Conservation (phyloP, 2,797 vertebrate species). For the Anguilla marmorata region DNA sequence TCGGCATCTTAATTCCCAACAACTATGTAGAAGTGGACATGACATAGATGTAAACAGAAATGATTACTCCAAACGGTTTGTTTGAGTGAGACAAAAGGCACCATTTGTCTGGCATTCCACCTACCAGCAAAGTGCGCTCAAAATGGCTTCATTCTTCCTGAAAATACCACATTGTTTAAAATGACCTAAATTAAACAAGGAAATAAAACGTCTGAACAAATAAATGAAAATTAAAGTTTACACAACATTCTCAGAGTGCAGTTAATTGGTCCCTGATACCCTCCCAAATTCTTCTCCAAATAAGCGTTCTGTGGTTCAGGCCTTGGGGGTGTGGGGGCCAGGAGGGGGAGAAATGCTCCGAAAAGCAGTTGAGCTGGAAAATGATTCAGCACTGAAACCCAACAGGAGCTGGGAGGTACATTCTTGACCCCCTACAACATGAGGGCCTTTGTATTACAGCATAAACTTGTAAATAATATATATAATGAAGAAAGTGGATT, state of each 20-base stretch:
- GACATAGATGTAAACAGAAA: slow-evolving; percentile 25
- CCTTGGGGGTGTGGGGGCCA: neutral
- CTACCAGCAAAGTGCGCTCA: slow-evolving; percentile 34
- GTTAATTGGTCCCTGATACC: slow-evolving; percentile 34
- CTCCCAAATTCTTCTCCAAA: slow-evolving; percentile 29
- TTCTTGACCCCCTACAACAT: slow-evolving; percentile 18
- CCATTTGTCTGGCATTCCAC: slow-evolving; percentile 35
- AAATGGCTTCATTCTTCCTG: slow-evolving; percentile 42
- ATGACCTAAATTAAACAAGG: slow-evolving; percentile 17
- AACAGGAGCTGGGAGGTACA: slow-evolving; percentile 20
- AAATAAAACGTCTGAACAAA: slow-evolving; percentile 6
- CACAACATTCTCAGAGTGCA: slow-evolving; percentile 34
- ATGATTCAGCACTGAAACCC: slow-evolving; percentile 15
- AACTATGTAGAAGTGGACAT: slow-evolving; percentile 21
- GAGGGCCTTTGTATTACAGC: slow-evolving; percentile 6
- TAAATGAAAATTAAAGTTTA: slow-evolving; percentile 11
- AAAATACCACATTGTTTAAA: slow-evolving; percentile 31
- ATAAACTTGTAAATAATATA: slow-evolving; percentile 19
- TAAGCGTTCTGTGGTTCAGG: slow-evolving; percentile 15
- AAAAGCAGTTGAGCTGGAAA: slow-evolving; percentile 18
- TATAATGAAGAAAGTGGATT: slow-evolving; percentile 8
- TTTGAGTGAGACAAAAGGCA: slow-evolving; percentile 31
- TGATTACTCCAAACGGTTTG: slow-evolving; percentile 3
- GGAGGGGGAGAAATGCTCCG: neutral
- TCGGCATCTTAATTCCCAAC: slow-evolving; percentile 21